Base-by-base conservation (phyloP, 2,888 invertebrate species). In the Agrilus mali region DNA sequence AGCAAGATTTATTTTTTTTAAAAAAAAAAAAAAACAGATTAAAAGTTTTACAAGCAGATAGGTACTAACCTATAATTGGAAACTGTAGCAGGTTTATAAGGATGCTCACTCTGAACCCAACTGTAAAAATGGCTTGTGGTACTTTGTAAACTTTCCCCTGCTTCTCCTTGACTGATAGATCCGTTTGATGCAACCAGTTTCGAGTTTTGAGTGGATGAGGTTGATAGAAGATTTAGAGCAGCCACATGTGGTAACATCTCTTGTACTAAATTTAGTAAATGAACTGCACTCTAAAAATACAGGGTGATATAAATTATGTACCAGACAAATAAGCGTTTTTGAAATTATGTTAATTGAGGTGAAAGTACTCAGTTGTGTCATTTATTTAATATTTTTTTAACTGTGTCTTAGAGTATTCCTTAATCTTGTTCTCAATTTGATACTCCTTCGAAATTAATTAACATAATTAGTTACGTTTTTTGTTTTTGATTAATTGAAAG, bases 21-120 rank as follows among this genome's bases (percentile, higher is more conserved):
- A n/a, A n/a, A 15, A 35, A 12, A 33, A 35, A 40, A 12, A 15
- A 35, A 33, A 17, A 34, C 12, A 7, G 33, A 17, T 7, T 5
- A 20, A 27, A 15, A 34, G 4, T 20, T 4, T 6, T 7, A 7
- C 13, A 35, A 35, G 2, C 13, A 27, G 20, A 7, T 20, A 22
- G n/a, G 14, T 34, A 41, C 33, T 43, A 64, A 86, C 82, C 81
- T 78, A 66, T 86, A 89, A 60, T 88, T 87, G 34, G 83, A 80
- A 31, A 93, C 83, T 14, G 83, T 77, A 1, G 92, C 83, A 34
- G 89, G 84, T 64, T 87, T 87, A 67, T 97, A 97, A 0, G 97
- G 97, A 72, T 97, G 97, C 34, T 94, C 93, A 63, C 94, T 94
- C 68, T 97, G 96, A 1, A 94, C 80, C 74, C 89, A 82, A 4